phyloP scores from a whole-genome alignment of 2,797 vertebrate species.

The Sarcoramphus papa region DNA sequence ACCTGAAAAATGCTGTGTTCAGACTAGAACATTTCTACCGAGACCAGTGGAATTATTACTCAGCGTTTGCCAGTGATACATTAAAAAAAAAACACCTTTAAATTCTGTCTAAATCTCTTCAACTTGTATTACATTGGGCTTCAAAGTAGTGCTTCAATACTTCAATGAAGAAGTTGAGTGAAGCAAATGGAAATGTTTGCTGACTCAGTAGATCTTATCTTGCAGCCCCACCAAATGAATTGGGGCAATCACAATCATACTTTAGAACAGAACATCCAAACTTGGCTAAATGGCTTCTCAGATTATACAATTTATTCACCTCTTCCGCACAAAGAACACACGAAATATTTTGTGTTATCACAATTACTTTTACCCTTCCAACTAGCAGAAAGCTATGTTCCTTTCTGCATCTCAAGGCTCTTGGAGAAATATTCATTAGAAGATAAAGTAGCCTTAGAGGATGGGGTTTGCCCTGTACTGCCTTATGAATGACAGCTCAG shows the following conservation, averaged over 20 bases:
- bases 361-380: not conserved
- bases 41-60: not conserved
- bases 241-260: too few species aligned
- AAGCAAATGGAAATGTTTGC: not conserved
- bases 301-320: not conserved
- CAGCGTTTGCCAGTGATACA: not conserved
- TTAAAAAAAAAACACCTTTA: not conserved
- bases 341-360: not conserved
- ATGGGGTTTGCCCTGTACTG: not conserved
- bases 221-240: not conserved
- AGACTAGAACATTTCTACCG: not conserved
- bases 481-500: not conserved
- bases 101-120: not conserved
- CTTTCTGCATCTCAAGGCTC: not conserved
- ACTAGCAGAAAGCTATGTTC: not conserved
- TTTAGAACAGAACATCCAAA: not conserved
- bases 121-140: not conserved
- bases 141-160: fast-evolving
- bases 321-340: not conserved
- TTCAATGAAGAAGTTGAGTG: not conserved
- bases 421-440: not conserved
- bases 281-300: not conserved
- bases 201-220: not conserved
- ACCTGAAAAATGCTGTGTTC: not conserved
- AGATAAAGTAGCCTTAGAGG: not conserved